Percentiles rank a stretch among this genome's conserved stretches.
phyloP scores from a whole-genome alignment of 2,113 vertebrate genomes.

The Mobula birostris region DNA sequence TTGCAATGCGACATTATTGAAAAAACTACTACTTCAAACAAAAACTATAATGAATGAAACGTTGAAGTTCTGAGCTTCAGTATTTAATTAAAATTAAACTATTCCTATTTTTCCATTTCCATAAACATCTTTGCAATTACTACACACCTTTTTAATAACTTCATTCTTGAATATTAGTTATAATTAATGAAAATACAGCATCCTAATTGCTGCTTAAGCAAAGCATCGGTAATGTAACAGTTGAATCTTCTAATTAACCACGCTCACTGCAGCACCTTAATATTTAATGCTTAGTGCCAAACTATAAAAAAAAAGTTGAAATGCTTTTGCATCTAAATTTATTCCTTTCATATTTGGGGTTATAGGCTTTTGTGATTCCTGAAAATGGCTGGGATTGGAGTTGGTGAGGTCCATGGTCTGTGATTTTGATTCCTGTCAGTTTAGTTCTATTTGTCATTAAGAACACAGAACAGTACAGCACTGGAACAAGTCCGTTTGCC shows the following conservation, averaged over 20 bases:
- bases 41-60: not conserved
- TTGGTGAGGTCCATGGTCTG: too few species aligned
- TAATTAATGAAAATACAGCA: conserved; percentile 18
- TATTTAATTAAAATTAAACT: conserved; percentile 32
- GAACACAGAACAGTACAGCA: too few species aligned
- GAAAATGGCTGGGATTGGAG: too few species aligned
- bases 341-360: not conserved
- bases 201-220: conserved; percentile 28
- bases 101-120: not conserved
- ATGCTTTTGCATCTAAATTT: not conserved
- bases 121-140: conserved; percentile 14
- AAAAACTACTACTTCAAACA: not conserved
- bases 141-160: not conserved
- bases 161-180: conserved; percentile 13
- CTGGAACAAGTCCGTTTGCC: too few species aligned
- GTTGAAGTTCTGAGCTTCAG: conserved; percentile 17
- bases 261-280: not conserved
- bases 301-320: not conserved
- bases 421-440: not conserved
- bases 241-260: conserved; percentile 22
- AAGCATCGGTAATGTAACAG: conserved; percentile 4
- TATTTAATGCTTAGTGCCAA: not conserved
- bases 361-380: not conserved
- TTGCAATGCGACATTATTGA: not conserved
- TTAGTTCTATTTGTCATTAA: not conserved